phyloP scores from a whole-genome alignment of 2,113 vertebrate genomes.

The Barnardius zonarius region DNA sequence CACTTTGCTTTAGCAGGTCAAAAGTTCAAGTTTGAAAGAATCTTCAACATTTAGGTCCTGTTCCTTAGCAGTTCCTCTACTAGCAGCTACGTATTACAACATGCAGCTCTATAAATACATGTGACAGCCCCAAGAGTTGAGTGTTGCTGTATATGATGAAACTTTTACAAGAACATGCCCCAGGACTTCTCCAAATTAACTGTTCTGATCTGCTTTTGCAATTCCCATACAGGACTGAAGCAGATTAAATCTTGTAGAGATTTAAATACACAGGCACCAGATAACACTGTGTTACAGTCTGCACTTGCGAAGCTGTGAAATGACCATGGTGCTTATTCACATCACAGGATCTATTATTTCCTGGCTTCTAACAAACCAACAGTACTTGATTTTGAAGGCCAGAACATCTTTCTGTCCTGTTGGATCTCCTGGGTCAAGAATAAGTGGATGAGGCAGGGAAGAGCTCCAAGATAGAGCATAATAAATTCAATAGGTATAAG shows the following conservation, averaged over 20 bases:
- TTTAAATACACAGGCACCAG: background rate
- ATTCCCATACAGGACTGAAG: background rate
- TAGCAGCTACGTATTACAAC: background rate
- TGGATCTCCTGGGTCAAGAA: background rate
- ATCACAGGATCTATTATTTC: background rate
- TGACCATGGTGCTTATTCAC: background rate
- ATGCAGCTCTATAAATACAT: background rate
- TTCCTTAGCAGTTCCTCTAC: background rate
- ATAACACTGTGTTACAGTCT: background rate
- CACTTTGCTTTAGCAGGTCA: background rate
- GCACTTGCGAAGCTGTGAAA: background rate
- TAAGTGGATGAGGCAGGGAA: background rate
- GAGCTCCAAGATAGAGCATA: background rate
- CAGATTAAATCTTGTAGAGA: background rate
- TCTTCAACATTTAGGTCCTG: background rate
- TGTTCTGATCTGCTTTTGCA: background rate
- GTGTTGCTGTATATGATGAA: background rate
- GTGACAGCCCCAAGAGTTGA: background rate
- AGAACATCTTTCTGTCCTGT: background rate
- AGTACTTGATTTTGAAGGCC: background rate
- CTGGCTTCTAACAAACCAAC: background rate
- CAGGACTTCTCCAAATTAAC: slow-evolving; percentile 4
- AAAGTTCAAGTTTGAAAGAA: background rate
- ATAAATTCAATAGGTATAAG: background rate
- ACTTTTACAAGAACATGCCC: background rate